A percentile compares a stretch with the other conserved stretches of the same genome.
Conservation (phyloP, 2,113 vertebrate species). For the Alectura lathami region DNA sequence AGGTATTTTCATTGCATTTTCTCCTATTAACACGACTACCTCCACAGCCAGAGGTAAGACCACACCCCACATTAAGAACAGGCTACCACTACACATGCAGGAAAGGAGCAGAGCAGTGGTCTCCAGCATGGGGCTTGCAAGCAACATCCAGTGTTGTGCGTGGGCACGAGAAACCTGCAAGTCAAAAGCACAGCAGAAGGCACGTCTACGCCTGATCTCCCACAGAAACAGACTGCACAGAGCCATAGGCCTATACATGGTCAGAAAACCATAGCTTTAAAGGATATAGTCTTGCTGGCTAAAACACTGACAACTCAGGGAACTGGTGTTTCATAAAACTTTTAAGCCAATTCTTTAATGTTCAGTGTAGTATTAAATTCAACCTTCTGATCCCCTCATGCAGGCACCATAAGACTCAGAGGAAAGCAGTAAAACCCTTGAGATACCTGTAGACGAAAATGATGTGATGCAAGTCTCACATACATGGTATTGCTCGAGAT, state of each 20-base stretch:
- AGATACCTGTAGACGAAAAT: neutral
- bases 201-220: neutral
- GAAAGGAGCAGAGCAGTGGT: neutral
- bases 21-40: too few relatives aligned
- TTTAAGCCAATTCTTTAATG: neutral
- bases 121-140: neutral
- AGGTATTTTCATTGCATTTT: neutral
- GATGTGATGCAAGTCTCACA: rapidly evolving
- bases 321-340: neutral
- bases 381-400: neutral
- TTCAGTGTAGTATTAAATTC: neutral
- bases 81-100: rapidly evolving
- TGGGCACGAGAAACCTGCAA: neutral
- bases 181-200: neutral
- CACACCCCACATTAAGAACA: too few relatives aligned
- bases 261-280: neutral
- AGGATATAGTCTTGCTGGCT: neutral
- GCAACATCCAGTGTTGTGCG: neutral
- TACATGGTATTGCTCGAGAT: neutral
- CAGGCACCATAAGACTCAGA: neutral
- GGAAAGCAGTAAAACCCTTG: neutral
- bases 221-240: neutral
- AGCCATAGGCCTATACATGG: neutral
- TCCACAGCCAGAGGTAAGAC: neutral
- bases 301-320: neutral